Percentiles rank a stretch among this genome's conserved stretches.
Conservation (phyloP, 2,888 invertebrate genomes). For the Xestia rhomboidea region DNA sequence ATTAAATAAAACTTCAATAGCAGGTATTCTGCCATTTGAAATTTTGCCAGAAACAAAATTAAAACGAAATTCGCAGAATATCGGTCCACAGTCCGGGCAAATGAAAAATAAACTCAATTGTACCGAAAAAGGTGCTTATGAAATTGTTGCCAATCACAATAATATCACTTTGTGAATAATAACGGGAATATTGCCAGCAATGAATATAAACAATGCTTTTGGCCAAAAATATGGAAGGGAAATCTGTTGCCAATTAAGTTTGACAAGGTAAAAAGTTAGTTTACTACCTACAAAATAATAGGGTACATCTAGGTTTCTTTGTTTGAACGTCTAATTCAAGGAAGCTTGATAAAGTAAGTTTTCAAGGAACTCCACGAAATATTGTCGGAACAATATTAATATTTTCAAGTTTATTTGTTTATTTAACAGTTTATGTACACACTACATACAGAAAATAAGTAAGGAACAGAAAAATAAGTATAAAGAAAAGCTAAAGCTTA, state of each 20-base stretch:
- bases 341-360: background rate
- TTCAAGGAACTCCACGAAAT: background rate
- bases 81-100: constrained; percentile 61
- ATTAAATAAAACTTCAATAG: constrained; percentile 49
- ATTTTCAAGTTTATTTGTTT: background rate
- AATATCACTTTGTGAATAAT: constrained; percentile 49
- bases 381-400: background rate
- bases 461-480: too few species aligned
- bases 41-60: constrained; percentile 70
- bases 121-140: constrained; percentile 65
- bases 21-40: constrained; percentile 66
- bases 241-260: constrained; percentile 27
- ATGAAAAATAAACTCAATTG: constrained; percentile 77
- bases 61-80: constrained; percentile 70
- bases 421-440: too few species aligned
- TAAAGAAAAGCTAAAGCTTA: too few species aligned
- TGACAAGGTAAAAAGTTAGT: background rate
- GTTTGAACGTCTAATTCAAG: constrained; percentile 11
- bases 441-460: too few species aligned
- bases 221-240: constrained; percentile 16
- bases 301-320: constrained; percentile 13
- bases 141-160: constrained; percentile 55
- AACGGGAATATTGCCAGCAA: constrained; percentile 46
- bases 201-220: constrained; percentile 44
- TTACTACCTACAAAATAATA: constrained; percentile 12